Percentiles rank a stretch among this genome's conserved stretches.
Evolutionary conservation across 2,888 invertebrate species (phyloP).

Genomic region (Trichopoda pennipes): DNA sequence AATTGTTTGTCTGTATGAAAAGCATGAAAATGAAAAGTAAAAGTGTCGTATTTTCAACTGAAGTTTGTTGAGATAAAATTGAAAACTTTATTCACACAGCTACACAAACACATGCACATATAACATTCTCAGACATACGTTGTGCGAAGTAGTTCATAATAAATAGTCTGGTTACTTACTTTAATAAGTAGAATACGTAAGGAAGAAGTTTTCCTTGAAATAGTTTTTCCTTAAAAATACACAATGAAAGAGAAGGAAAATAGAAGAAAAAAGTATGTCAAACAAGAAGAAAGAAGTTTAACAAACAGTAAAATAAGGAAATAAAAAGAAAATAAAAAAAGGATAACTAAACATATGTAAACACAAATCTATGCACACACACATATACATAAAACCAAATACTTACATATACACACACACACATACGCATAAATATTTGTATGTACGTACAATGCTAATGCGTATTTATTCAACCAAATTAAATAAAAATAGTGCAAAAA

Average conservation of each 20-base stretch:
- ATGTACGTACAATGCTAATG: neutral
- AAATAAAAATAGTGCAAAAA: slow-evolving; percentile 36
- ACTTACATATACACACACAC: neutral
- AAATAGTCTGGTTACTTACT: slow-evolving; percentile 56
- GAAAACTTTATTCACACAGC: slow-evolving; percentile 49
- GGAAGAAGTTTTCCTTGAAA: slow-evolving; percentile 67
- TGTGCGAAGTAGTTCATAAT: slow-evolving; percentile 24
- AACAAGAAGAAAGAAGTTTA: slow-evolving; percentile 63
- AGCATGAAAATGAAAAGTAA: slow-evolving; percentile 62
- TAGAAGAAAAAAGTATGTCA: slow-evolving; percentile 63
- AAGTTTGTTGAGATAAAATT: slow-evolving; percentile 66
- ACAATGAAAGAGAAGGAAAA: slow-evolving; percentile 7
- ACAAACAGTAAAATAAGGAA: slow-evolving; percentile 51
- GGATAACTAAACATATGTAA: slow-evolving; percentile 11
- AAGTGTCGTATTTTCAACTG: slow-evolving; percentile 65
- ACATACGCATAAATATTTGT: neutral
- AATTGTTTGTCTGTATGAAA: slow-evolving; percentile 45
- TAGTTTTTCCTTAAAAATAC: slow-evolving; percentile 60
- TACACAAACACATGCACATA: slow-evolving; percentile 17
- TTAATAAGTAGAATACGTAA: slow-evolving; percentile 42
- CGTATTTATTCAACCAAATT: slow-evolving; percentile 29
- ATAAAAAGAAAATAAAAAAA: slow-evolving; percentile 27
- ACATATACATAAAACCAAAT: neutral
- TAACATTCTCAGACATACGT: slow-evolving; percentile 33
- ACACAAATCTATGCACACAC: neutral